phyloP scores from a whole-genome alignment of 2,113 vertebrate genomes.

The Haemorhous mexicanus region DNA sequence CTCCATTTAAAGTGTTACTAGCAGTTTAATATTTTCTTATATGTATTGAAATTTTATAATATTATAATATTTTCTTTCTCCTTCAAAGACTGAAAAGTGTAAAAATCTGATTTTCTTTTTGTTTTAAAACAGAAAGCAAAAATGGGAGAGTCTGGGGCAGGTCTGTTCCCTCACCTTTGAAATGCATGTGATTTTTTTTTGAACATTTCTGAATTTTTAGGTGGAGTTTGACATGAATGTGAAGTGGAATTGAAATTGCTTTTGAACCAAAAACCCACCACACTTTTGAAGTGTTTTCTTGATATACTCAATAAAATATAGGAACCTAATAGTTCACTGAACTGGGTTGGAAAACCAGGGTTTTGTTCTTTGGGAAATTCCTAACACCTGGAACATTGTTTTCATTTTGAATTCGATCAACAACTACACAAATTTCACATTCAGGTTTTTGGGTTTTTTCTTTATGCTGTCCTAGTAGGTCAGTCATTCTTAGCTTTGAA shows the following conservation, averaged over 20 bases:
- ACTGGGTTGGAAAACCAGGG: accelerated
- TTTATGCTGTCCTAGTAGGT: neutral
- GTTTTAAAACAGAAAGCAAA: neutral
- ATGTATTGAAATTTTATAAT: neutral
- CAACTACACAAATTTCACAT: neutral
- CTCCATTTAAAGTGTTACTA: neutral
- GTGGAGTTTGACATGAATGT: neutral
- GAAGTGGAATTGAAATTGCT: neutral
- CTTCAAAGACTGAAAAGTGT: neutral
- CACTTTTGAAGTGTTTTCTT: neutral
- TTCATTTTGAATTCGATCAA: neutral
- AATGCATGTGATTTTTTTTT: neutral
- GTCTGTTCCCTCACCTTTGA: neutral
- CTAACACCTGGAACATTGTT: neutral
- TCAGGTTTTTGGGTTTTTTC: accelerated
- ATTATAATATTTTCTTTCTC: neutral
- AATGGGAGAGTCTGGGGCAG: neutral
- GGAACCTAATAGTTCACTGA: neutral
- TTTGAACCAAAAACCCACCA: neutral
- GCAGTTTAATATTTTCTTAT: neutral
- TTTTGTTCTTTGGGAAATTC: neutral
- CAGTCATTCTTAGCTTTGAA: neutral
- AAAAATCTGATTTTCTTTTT: neutral
- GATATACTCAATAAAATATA: neutral
- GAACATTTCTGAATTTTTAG: neutral